Base-by-base conservation (phyloP, 92 coral and sea anemone genomes). In the Zoanthus solanderi region DNA sequence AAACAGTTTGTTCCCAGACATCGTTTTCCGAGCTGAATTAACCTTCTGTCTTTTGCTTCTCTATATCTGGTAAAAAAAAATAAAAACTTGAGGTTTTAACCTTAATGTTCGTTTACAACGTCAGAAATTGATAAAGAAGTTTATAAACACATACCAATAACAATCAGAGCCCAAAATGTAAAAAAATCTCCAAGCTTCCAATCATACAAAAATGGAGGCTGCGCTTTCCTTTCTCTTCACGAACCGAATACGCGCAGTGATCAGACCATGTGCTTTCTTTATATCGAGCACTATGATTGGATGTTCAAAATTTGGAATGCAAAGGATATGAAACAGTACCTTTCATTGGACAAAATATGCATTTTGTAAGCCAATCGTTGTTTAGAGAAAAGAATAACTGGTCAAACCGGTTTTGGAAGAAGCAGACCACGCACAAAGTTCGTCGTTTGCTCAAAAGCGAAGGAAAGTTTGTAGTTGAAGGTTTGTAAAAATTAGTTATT, bases 321-420 rank as follows among this genome's bases (percentile, higher is more conserved):
- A 8, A 46, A 13, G 46, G 14, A 9, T 37, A 81, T 65, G 6
- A 66, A 47, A 65, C 46, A 30, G 42, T 56, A n/a, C 18, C 66
- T 65, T 81, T 46, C 15, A 63, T 66, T 81, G 75, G 85, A 6
- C 53, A 12, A 4, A 11, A 5, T 1, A 11, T 5, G 32, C 23
- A n/a, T 7, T 5, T 2, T 47, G 9, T 67, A 0, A 67, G 60
- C 85, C 85, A 81, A 81, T 81, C 63, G 14, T 28, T 17, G 13
- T 81, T 81, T 32, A 45, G 73, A 13, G 0, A 79, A 23, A 12
- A 12, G n/a, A 0, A 12, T 0, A 81, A 81, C 85, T 46, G 42
- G 85, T 28, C 32, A 65, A 81, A 81, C 85, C 75, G 61, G 85
- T 81, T 80, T 81, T 81, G 15, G 16, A 28, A 69, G 15, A 37